phyloP scores from a whole-genome alignment of 2,888 invertebrate genomes.

The Liopterus haemorrhoidalis region DNA sequence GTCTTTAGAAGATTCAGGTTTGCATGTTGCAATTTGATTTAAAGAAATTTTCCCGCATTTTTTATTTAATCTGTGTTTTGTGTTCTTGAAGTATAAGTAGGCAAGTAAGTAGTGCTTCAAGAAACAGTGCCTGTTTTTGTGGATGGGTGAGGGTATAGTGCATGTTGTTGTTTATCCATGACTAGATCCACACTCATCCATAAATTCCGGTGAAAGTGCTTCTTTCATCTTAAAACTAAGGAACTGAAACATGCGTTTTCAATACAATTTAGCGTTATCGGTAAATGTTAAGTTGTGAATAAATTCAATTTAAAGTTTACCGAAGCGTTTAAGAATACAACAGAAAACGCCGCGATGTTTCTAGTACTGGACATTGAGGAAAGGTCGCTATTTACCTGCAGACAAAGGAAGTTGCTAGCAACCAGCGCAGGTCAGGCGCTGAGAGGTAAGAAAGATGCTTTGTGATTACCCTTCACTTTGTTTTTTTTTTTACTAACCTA shows the following conservation, averaged over 20 bases:
- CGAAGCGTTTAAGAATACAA: slow-evolving; percentile 15
- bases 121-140: slow-evolving; percentile 46
- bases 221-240: background rate
- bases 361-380: too few species aligned
- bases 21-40: slow-evolving; percentile 12
- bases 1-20: slow-evolving; percentile 15
- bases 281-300: slow-evolving; percentile 10
- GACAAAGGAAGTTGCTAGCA: too few species aligned
- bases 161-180: slow-evolving; percentile 61
- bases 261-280: slow-evolving; percentile 17
- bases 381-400: too few species aligned
- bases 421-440: too few species aligned
- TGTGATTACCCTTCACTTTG: too few species aligned
- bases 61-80: slow-evolving; percentile 10
- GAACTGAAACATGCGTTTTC: background rate
- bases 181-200: slow-evolving; percentile 79
- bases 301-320: slow-evolving; percentile 13
- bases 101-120: slow-evolving; percentile 2
- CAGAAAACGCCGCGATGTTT: too few species aligned
- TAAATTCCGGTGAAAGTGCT: slow-evolving; percentile 42
- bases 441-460: too few species aligned
- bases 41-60: too few species aligned
- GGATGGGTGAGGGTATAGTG: slow-evolving; percentile 71
- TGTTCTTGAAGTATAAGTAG: background rate
- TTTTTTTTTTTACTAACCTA: too few species aligned